Percentiles rank a stretch among this genome's conserved stretches.
Conservation (phyloP, 2,797 vertebrate genomes). For the Rhadinocentrus ornatus region DNA sequence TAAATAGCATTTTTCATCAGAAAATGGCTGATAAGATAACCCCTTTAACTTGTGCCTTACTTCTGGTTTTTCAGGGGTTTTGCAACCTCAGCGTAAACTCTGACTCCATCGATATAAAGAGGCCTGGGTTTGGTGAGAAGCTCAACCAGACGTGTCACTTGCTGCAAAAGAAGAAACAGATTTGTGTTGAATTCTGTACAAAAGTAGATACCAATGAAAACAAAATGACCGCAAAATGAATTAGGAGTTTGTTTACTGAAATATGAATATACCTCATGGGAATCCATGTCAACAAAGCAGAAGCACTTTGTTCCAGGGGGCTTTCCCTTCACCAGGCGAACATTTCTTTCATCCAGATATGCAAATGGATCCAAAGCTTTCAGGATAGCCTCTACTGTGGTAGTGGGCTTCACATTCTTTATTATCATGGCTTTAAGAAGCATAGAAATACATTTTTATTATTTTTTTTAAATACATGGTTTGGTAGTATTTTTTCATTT, state of each 20-base stretch:
- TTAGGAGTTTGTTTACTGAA: not conserved
- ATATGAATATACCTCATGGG: conserved; percentile 87
- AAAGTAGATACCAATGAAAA: not conserved
- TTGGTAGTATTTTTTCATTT: not conserved
- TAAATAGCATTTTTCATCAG: not conserved
- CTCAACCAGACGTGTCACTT: conserved; percentile 92
- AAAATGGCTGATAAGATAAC: not conserved
- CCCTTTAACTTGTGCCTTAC: conserved; percentile 61
- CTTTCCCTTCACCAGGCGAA: conserved; percentile 94
- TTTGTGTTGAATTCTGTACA: not conserved
- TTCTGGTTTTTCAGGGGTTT: conserved; percentile 86
- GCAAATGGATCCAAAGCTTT: conserved; percentile 92
- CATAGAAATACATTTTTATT: not conserved
- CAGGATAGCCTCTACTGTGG: conserved; percentile 91
- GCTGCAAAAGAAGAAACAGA: conserved; percentile 79
- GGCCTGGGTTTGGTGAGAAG: conserved; percentile 90
- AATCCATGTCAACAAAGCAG: conserved; percentile 98
- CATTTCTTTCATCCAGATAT: conserved; percentile 91
- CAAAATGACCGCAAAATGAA: not conserved
- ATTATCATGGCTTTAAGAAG: conserved; percentile 90
- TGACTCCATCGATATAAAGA: conserved; percentile 91
- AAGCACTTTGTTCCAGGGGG: conserved; percentile 91
- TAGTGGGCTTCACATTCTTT: conserved; percentile 92
- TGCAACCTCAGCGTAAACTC: conserved; percentile 93
- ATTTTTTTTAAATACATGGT: not conserved